Percentiles rank a stretch among this genome's conserved stretches.
Conservation (phyloP, 2,888 invertebrate genomes). For the Carterocephalus palaemon region DNA sequence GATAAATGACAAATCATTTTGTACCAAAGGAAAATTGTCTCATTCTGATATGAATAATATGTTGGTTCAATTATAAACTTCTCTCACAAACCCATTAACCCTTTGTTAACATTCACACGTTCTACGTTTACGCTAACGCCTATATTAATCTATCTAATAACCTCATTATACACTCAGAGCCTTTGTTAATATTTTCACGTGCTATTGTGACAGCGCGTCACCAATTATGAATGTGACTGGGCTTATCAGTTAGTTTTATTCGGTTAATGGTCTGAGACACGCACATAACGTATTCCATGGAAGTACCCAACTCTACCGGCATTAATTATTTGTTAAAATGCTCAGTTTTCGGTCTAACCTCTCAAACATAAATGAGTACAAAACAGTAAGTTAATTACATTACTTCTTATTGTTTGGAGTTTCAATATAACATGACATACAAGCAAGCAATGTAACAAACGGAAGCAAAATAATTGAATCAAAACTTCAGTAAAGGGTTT, state of each 20-base stretch:
- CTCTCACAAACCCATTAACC: too few relatives aligned
- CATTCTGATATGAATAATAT: too few relatives aligned
- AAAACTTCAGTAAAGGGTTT: not conserved
- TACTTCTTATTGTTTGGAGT: not conserved
- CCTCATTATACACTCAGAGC: slow-evolving; percentile 5
- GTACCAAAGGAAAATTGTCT: too few relatives aligned
- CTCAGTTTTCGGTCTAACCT: slow-evolving; percentile 4
- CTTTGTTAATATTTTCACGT: slow-evolving; percentile 7
- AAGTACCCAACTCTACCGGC: slow-evolving; percentile 15
- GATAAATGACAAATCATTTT: too few relatives aligned
- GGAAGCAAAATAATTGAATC: too few relatives aligned
- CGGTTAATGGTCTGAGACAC: slow-evolving; percentile 23
- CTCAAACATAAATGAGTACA: not conserved
- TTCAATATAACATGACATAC: not conserved
- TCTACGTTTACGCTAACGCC: too few relatives aligned
- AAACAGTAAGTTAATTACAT: not conserved
- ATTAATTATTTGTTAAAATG: slow-evolving; percentile 18
- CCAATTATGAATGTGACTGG: slow-evolving; percentile 26
- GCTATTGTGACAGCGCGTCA: slow-evolving; percentile 19
- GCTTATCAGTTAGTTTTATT: slow-evolving; percentile 26
- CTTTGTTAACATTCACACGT: too few relatives aligned
- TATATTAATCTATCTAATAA: too few relatives aligned
- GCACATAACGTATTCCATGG: slow-evolving; percentile 22
- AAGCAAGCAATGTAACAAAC: not conserved
- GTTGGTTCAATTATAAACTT: too few relatives aligned